A percentile compares a stretch with the other conserved stretches of the same genome.
Conservation (phyloP, 2,113 vertebrate species). For the Lethenteron reissneri region DNA sequence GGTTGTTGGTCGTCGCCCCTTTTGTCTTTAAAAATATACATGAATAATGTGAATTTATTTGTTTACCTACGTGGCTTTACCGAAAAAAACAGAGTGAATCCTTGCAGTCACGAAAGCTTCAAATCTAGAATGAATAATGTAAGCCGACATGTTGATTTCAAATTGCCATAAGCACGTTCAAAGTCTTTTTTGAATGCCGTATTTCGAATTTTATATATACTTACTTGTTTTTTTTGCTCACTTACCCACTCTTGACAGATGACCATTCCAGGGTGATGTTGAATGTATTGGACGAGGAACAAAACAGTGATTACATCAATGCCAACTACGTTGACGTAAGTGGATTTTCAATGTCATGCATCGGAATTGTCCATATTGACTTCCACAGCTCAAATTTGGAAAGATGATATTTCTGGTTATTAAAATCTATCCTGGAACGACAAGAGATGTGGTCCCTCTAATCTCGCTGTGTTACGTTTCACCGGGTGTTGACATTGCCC, state of each 20-base stretch:
- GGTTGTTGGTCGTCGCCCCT: neutral
- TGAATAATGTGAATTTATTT: no score
- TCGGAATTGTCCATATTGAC: slow-evolving; percentile 26
- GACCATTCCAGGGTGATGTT: slow-evolving; percentile 98
- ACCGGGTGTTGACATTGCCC: slow-evolving; percentile 36
- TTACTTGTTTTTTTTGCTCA: slow-evolving; percentile 6
- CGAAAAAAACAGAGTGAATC: no score
- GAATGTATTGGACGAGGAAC: slow-evolving; percentile 88
- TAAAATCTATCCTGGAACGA: slow-evolving; percentile 27
- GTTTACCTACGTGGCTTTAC: no score
- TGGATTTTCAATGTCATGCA: slow-evolving; percentile 23
- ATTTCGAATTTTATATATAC: no score
- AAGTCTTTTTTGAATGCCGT: no score
- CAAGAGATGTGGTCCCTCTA: no score
- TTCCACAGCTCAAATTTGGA: slow-evolving; percentile 29
- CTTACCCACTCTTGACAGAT: slow-evolving; percentile 32
- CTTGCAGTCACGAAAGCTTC: no score
- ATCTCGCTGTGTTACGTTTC: slow-evolving; percentile 38
- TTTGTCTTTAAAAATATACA: neutral
- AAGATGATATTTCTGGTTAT: slow-evolving; percentile 18
- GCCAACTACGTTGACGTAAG: slow-evolving; percentile 99
- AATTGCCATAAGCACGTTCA: no score
- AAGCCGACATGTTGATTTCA: no score
- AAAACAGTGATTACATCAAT: slow-evolving; percentile 98
- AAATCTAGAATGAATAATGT: no score